A percentile compares a stretch with the other conserved stretches of the same genome.
These are phyloP conservation scores for Haplotaxodon microlepis DNA, from an alignment of 2,113 vertebrate genomes.

Conservation along the genomic window DNA sequence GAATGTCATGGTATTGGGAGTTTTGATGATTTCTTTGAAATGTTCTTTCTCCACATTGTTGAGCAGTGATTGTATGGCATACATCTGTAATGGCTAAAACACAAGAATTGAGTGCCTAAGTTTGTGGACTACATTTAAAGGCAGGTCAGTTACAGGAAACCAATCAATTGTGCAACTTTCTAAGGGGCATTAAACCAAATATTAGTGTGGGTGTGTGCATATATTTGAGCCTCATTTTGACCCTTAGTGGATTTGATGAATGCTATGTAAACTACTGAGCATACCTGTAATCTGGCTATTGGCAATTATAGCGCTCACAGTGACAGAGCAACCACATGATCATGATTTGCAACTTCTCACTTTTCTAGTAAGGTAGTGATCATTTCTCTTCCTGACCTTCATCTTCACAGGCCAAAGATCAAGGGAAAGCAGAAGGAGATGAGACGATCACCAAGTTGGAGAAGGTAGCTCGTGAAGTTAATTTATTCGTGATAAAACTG, in stretches of 20 bases:
- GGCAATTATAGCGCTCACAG: neutral
- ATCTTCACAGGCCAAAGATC: slow-evolving; percentile 86
- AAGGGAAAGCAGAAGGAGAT: slow-evolving; percentile 88
- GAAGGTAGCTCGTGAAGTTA: slow-evolving; percentile 74
- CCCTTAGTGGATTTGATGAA: neutral
- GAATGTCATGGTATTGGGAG: neutral
- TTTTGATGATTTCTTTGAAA: neutral
- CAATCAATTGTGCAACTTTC: neutral
- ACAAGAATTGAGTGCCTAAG: neutral
- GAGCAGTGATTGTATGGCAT: neutral
- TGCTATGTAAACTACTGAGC: neutral
- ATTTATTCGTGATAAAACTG: neutral
- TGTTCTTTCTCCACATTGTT: neutral
- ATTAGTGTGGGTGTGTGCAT: neutral
- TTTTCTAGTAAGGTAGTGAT: neutral
- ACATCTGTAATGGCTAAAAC: neutral
- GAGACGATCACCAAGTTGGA: slow-evolving; percentile 85
- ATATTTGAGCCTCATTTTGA: neutral
- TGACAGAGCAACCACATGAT: neutral
- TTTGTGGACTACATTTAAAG: neutral
- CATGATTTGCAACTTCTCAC: neutral
- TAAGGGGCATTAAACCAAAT: neutral
- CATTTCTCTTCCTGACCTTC: neutral
- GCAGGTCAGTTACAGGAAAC: neutral
- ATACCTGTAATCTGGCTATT: neutral